Evolutionary conservation across 2,113 vertebrate genomes (phyloP).

Genomic region (Engystomops pustulosus): DNA sequence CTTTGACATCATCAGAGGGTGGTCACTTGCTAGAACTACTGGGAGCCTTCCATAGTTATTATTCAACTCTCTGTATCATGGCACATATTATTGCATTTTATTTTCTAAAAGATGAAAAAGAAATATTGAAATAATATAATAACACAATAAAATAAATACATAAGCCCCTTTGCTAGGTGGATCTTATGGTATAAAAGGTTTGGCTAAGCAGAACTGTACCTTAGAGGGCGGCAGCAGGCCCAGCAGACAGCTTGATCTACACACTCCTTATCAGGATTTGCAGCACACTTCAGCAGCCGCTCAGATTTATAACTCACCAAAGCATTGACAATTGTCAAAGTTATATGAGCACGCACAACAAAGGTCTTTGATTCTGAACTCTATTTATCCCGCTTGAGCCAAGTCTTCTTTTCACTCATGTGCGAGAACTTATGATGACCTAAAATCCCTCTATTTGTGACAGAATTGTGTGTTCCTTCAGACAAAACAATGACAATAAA

Average conservation of each 20-base stretch:
- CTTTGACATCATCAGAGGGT: no score
- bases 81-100: background rate
- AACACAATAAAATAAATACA: background rate
- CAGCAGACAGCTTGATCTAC: conserved; percentile 25
- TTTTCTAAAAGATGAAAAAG: background rate
- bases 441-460: background rate
- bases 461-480: rapidly evolving
- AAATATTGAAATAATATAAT: background rate
- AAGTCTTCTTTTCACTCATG: background rate
- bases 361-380: conserved; percentile 38
- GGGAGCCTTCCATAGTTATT: no score
- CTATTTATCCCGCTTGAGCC: conserved; percentile 32
- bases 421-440: background rate
- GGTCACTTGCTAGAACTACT: no score
- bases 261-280: conserved; percentile 44
- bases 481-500: conserved; percentile 17
- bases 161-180: background rate
- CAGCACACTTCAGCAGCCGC: conserved; percentile 38
- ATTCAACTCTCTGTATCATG: no score
- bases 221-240: conserved; percentile 12
- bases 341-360: conserved; percentile 46
- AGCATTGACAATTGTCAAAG: conserved; percentile 53
- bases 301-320: conserved; percentile 56
- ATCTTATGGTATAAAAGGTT: conserved; percentile 12
- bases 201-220: conserved; percentile 1